Conservation (phyloP, 2,888 invertebrate species). For the Physocephala rufipes region DNA sequence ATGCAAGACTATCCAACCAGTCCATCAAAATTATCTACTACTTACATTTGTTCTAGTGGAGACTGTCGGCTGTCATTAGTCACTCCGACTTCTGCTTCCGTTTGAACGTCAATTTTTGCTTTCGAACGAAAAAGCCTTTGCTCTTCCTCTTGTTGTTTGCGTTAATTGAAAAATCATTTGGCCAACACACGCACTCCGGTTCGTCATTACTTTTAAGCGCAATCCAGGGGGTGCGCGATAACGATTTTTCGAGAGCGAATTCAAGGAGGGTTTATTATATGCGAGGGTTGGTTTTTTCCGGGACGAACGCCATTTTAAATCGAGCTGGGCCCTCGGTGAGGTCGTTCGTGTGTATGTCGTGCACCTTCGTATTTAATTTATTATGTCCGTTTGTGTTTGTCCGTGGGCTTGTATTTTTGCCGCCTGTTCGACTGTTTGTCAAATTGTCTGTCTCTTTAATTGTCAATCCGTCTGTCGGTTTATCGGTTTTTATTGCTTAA, state of each 20-base stretch:
- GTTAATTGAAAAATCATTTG: slow-evolving; percentile 34
- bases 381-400: background rate
- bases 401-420: background rate
- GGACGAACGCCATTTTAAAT: slow-evolving; percentile 7
- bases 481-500: no score
- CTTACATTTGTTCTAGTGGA: slow-evolving; percentile 16
- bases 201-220: background rate
- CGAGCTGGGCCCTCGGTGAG: background rate
- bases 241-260: no score
- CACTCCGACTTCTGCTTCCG: slow-evolving; percentile 9
- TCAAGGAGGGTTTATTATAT: no score
- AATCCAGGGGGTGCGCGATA: background rate
- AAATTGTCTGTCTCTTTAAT: background rate
- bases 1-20: no score
- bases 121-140: slow-evolving; percentile 29
- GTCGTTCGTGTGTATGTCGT: background rate
- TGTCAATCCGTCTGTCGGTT: background rate
- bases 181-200: background rate
- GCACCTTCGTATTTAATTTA: background rate
- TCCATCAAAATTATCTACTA: no score
- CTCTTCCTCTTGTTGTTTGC: slow-evolving; percentile 2
- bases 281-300: background rate
- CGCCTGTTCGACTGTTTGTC: no score
- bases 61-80: background rate
- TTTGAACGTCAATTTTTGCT: background rate